Conservation (phyloP, 2,797 vertebrate species). For the Fringilla coelebs region DNA sequence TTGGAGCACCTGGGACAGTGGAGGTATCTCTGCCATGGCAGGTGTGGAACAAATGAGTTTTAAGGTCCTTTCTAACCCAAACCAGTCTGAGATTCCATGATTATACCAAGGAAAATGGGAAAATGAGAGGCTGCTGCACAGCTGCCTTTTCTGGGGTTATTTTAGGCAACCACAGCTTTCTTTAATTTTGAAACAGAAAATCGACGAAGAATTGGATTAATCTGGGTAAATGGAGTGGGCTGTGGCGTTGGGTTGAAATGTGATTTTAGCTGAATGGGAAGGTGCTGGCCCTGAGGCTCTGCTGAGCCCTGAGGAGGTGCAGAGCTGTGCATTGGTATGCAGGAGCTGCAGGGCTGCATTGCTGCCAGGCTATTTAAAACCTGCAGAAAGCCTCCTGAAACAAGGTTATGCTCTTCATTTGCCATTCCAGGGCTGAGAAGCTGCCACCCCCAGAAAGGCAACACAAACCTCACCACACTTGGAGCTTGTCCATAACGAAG, state of each 20-base stretch:
- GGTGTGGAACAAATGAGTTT: neutral
- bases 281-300: neutral
- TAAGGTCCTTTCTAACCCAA: neutral
- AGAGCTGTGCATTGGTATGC: neutral
- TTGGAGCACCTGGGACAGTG: neutral
- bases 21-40: neutral
- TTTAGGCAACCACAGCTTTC: neutral
- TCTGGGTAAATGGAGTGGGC: neutral
- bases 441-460: constrained; percentile 19
- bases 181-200: neutral
- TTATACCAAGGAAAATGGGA: neutral
- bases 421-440: constrained; percentile 42
- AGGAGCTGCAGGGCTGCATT: constrained; percentile 8
- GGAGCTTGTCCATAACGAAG: neutral
- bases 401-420: constrained; percentile 57
- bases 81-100: neutral
- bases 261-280: neutral
- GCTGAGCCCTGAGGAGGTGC: neutral
- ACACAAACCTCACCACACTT: neutral
- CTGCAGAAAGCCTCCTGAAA: constrained; percentile 27
- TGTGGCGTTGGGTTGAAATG: neutral
- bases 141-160: neutral
- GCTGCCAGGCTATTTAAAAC: constrained; percentile 50
- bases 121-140: neutral
- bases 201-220: neutral